These are phyloP conservation scores for Chionodraco myersi DNA, from an alignment of 2,113 vertebrate species.

Conservation along the genomic window DNA sequence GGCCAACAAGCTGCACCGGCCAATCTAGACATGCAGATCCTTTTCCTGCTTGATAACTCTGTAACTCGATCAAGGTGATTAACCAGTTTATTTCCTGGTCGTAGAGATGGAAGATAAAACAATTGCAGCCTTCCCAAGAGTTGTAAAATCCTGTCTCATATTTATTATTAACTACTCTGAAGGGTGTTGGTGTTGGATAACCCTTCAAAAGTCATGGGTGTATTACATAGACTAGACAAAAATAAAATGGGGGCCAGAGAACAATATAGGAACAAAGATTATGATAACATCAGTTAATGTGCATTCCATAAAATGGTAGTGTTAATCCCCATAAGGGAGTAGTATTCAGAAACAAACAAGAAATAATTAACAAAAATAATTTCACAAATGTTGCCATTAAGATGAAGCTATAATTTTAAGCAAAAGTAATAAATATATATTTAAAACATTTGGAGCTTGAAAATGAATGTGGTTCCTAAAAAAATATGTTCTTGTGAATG, in stretches of 20 bases:
- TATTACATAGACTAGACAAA: background rate
- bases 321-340: background rate
- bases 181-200: background rate
- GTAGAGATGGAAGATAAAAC: background rate
- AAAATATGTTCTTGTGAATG: too few species aligned
- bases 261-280: too few species aligned
- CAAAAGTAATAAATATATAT: too few species aligned
- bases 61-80: background rate
- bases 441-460: too few species aligned
- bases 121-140: background rate
- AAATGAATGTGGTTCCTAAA: too few species aligned
- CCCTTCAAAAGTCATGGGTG: background rate
- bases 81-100: background rate
- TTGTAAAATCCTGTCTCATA: background rate
- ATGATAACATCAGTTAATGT: background rate
- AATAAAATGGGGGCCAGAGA: too few species aligned
- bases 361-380: too few species aligned
- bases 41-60: background rate
- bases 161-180: background rate
- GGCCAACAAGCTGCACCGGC: background rate
- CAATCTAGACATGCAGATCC: background rate
- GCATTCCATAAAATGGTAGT: background rate
- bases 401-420: too few species aligned
- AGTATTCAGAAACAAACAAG: too few species aligned
- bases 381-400: too few species aligned